These are phyloP conservation scores for Oreotrochilus melanogaster DNA, from an alignment of 2,113 vertebrate genomes.

Conservation along the genomic window DNA sequence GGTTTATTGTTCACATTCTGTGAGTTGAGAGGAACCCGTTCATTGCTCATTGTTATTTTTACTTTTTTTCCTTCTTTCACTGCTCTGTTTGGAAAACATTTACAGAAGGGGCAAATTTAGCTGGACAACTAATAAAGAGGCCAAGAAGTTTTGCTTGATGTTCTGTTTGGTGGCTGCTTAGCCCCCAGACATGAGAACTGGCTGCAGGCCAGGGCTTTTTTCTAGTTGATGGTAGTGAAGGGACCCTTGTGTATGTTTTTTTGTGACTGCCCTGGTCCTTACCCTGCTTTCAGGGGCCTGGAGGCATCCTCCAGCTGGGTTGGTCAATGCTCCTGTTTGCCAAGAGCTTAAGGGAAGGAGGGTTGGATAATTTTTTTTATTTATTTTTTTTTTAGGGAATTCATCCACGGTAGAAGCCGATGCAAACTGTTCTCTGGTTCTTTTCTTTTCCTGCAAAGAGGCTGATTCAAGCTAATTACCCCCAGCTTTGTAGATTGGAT, in stretches of 20 bases:
- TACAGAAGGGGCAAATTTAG: neutral
- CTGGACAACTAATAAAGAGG: neutral
- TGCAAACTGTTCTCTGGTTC: neutral
- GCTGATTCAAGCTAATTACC: neutral
- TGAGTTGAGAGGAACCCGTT: neutral
- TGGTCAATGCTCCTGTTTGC: neutral
- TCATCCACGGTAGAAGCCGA: neutral
- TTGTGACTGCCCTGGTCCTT: neutral
- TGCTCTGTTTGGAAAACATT: neutral
- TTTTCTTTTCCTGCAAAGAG: neutral
- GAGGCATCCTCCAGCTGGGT: neutral
- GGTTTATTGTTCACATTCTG: rapidly evolving
- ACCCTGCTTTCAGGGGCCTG: neutral
- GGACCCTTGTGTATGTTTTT: neutral
- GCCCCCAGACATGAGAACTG: neutral
- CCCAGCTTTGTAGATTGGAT: neutral
- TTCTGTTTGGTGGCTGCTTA: neutral
- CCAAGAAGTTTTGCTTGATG: neutral
- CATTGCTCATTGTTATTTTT: neutral
- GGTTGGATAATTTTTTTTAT: neutral
- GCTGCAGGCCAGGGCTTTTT: too few relatives aligned
- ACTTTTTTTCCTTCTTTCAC: neutral
- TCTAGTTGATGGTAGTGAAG: rapidly evolving
- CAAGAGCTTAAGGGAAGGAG: too few relatives aligned
- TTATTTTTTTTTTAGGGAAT: neutral